These are phyloP conservation scores for Watsonalla binaria DNA, from an alignment of 2,888 invertebrate genomes.

Conservation along the genomic window DNA sequence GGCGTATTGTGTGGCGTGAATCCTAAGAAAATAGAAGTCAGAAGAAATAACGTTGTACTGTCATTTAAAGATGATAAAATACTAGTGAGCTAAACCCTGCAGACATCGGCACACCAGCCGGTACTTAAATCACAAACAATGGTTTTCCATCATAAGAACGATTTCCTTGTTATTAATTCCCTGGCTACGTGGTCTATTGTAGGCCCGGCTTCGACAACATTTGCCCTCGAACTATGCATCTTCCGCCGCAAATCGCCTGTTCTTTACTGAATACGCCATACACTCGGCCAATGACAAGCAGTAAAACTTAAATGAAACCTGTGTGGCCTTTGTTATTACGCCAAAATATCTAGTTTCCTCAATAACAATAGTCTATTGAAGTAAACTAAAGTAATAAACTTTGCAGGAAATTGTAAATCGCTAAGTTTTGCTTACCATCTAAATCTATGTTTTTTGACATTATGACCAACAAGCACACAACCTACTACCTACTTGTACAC, in stretches of 20 bases:
- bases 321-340: slow-evolving; percentile 37
- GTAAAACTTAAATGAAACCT: slow-evolving; percentile 52
- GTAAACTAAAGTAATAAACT: background rate
- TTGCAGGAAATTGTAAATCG: background rate
- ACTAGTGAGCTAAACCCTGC: slow-evolving; percentile 2
- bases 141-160: slow-evolving; percentile 33
- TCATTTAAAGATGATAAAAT: background rate
- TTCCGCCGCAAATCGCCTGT: slow-evolving; percentile 48
- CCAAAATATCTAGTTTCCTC: slow-evolving; percentile 29
- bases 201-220: slow-evolving; percentile 12
- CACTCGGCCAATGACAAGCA: slow-evolving; percentile 31
- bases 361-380: slow-evolving; percentile 48
- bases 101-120: background rate
- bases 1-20: no score
- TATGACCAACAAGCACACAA: no score
- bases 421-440: background rate
- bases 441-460: no score
- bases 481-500: no score
- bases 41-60: background rate
- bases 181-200: slow-evolving; percentile 21
- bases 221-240: slow-evolving; percentile 33
- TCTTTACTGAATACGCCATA: slow-evolving; percentile 28
- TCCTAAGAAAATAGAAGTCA: no score
- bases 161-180: slow-evolving; percentile 37
- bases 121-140: slow-evolving; percentile 28